Evolutionary conservation across 1,140 invertebrate species (phyloP).

Genomic region (Platorchestia sp.): DNA sequence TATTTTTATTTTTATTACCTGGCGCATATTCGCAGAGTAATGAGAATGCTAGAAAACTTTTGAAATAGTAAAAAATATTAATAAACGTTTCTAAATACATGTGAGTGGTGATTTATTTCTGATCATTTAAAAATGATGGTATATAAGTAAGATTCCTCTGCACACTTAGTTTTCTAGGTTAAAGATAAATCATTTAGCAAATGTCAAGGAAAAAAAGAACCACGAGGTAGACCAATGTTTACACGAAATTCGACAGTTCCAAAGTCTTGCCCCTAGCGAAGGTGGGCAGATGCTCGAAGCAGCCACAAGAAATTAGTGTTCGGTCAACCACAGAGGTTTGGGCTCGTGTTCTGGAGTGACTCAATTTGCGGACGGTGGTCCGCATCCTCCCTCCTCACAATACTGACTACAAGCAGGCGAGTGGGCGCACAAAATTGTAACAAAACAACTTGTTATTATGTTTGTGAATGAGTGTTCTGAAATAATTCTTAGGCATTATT

Average conservation of each 20-base stretch:
- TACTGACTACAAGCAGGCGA: neutral
- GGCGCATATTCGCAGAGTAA: neutral
- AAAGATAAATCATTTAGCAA: neutral
- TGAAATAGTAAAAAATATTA: neutral
- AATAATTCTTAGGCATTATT: neutral
- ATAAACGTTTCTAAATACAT: neutral
- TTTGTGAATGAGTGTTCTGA: neutral
- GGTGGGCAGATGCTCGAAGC: neutral
- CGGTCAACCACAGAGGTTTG: neutral
- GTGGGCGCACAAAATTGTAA: neutral
- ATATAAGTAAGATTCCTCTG: neutral
- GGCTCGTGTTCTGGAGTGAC: conserved; percentile 40
- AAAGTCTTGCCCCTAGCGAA: neutral
- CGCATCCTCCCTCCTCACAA: neutral
- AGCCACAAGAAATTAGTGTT: conserved; percentile 26
- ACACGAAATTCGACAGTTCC: neutral
- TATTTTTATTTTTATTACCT: neutral
- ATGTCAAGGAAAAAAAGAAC: neutral
- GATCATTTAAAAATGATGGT: too few relatives aligned
- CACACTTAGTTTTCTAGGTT: neutral
- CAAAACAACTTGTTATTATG: neutral
- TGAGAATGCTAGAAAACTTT: neutral
- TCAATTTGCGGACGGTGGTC: conserved; percentile 25
- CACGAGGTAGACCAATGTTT: neutral
- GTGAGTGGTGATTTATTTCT: neutral